A percentile compares a stretch with the other conserved stretches of the same genome.
Evolutionary conservation across 2,888 invertebrate species (phyloP).

Genomic region (Pemphredon lugubris): DNA sequence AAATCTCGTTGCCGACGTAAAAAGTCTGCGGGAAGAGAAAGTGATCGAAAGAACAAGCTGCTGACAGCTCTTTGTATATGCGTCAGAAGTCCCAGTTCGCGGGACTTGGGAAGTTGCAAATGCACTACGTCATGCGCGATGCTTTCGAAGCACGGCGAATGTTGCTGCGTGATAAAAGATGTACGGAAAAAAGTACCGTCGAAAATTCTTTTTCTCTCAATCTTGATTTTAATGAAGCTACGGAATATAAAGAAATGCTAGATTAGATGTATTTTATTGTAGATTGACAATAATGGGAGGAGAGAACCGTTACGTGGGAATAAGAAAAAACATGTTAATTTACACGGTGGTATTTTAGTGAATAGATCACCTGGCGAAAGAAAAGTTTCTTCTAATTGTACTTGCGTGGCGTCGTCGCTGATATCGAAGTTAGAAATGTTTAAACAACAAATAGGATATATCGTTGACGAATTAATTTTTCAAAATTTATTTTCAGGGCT

Average conservation of each 20-base stretch:
- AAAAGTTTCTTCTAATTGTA: neutral
- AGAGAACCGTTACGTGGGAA: neutral
- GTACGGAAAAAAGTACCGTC: constrained; percentile 8
- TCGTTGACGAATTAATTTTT: neutral
- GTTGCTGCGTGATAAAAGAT: constrained; percentile 28
- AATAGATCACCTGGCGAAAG: neutral
- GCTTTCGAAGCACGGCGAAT: constrained; percentile 19
- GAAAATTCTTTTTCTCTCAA: neutral
- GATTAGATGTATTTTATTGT: neutral
- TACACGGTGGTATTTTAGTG: neutral
- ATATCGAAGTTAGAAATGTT: constrained; percentile 30
- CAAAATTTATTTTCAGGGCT: neutral
- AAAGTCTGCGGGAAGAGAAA: constrained; percentile 24
- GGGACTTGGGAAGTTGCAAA: constrained; percentile 17
- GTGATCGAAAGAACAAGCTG: constrained; percentile 1
- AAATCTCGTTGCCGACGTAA: constrained; percentile 15
- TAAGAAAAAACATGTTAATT: neutral
- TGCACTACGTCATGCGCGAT: constrained; percentile 9
- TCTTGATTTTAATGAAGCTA: neutral
- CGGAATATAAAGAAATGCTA: no score
- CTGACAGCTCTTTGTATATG: constrained; percentile 45
- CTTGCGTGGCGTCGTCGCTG: neutral
- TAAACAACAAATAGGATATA: neutral
- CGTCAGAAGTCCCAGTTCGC: constrained; percentile 20
- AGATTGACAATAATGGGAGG: no score